Evolutionary conservation across 2,888 invertebrate genomes (phyloP).

Genomic region (Diplolepis rosae): DNA sequence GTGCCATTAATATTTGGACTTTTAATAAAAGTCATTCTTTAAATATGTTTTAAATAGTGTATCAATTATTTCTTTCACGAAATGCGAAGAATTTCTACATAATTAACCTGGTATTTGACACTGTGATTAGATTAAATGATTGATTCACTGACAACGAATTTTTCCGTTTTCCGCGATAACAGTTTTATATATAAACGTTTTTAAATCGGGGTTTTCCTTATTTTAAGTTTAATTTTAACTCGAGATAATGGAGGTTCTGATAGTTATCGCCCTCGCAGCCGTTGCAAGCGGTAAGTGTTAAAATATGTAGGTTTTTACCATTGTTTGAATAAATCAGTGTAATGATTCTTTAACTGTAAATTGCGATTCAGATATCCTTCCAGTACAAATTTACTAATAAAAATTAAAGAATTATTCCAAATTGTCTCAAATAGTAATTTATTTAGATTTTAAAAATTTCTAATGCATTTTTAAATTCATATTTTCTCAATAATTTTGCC

Average conservation of each 20-base stretch:
- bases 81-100: background rate
- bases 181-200: background rate
- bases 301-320: background rate
- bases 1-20: too few species aligned
- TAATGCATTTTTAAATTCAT: too few species aligned
- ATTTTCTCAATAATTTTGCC: too few species aligned
- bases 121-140: conserved; percentile 15
- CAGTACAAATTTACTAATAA: too few species aligned
- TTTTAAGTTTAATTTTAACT: background rate
- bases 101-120: background rate
- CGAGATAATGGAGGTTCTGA: background rate
- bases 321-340: background rate
- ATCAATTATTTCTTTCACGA: background rate
- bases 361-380: too few species aligned
- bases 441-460: too few species aligned
- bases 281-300: background rate
- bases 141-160: background rate
- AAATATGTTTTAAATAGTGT: too few species aligned
- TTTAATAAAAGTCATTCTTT: too few species aligned
- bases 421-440: too few species aligned
- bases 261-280: background rate
- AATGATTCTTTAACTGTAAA: too few species aligned
- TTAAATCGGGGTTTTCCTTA: background rate
- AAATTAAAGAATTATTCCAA: too few species aligned
- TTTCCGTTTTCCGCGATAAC: background rate